Conservation (phyloP, 2,797 vertebrate species). For the Pygocentrus nattereri region DNA sequence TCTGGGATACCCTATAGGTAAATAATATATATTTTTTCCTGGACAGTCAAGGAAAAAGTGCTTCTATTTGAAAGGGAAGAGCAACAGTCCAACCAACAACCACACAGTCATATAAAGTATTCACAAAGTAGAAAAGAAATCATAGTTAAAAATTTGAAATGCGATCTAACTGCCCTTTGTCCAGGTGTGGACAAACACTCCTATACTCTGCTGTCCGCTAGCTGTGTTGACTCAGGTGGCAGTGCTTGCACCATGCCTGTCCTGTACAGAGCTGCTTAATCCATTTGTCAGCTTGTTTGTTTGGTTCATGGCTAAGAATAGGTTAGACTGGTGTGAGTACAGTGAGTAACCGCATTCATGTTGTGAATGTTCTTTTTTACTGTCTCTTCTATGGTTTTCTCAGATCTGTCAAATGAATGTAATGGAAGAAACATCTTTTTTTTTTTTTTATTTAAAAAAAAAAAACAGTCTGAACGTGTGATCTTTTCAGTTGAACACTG, state of each 20-base stretch:
- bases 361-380: not conserved
- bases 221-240: slow-evolving; percentile 28
- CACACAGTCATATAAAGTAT: not conserved
- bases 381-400: not conserved
- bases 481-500: not conserved
- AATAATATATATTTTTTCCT: slow-evolving; percentile 63
- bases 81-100: not conserved
- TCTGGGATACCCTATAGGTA: slow-evolving; percentile 96
- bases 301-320: slow-evolving; percentile 18
- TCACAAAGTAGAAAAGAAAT: not conserved
- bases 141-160: not conserved
- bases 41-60: not conserved
- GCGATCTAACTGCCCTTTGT: slow-evolving; percentile 8
- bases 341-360: not conserved
- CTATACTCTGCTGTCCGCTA: too few relatives aligned
- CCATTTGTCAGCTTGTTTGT: slow-evolving; percentile 26
- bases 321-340: not conserved
- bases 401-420: not conserved
- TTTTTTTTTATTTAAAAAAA: too few relatives aligned
- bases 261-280: slow-evolving; percentile 7
- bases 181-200: not conserved
- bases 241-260: slow-evolving; percentile 16
- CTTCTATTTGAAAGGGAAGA: not conserved
- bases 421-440: not conserved
- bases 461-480: not conserved